These are phyloP conservation scores for Thryonomys swinderianus DNA, from an alignment of 2,113 vertebrate genomes.

Conservation along the genomic window DNA sequence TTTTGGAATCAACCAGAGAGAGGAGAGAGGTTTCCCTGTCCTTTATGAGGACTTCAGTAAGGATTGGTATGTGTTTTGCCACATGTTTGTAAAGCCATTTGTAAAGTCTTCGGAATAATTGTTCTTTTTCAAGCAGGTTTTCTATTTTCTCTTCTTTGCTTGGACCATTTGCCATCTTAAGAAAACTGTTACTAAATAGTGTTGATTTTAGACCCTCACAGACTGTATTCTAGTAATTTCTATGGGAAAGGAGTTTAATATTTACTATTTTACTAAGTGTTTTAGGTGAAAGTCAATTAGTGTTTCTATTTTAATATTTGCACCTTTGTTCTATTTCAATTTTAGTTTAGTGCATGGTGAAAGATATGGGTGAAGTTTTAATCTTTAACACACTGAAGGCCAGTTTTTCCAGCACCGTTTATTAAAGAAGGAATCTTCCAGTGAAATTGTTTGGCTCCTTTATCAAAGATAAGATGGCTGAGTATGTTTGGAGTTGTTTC, in stretches of 20 bases:
- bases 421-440: neutral
- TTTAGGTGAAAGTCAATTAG: neutral
- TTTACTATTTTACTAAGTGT: neutral
- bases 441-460: neutral
- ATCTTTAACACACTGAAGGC: neutral
- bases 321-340: neutral
- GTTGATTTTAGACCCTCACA: neutral
- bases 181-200: neutral
- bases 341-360: neutral
- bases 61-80: neutral
- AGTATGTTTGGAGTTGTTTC: neutral
- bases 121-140: neutral
- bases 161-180: neutral
- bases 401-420: neutral
- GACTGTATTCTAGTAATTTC: constrained; percentile 16
- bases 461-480: neutral
- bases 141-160: neutral
- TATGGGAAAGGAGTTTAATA: neutral
- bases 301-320: neutral
- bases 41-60: neutral
- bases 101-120: neutral
- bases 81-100: neutral
- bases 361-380: neutral
- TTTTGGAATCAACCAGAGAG: neutral
- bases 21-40: neutral